phyloP scores from a whole-genome alignment of 2,797 vertebrate genomes.

The Argyrosomus regius region DNA sequence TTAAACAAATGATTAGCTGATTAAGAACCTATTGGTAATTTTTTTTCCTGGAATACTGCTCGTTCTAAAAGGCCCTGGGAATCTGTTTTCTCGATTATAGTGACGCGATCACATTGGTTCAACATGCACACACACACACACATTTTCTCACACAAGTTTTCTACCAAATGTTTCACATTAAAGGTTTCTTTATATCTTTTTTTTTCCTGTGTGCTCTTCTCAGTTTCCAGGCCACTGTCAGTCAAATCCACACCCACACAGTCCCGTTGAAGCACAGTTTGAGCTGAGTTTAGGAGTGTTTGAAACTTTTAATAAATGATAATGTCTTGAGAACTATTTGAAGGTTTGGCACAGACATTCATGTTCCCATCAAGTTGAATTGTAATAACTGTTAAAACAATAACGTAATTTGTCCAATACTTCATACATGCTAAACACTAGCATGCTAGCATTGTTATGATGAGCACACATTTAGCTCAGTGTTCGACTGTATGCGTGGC shows the following conservation, averaged over 20 bases:
- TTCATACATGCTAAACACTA: constrained; percentile 1
- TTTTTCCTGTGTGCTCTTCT: background rate
- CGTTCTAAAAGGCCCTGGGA: background rate
- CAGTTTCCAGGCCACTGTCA: background rate
- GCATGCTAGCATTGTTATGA: background rate
- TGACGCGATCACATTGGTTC: background rate
- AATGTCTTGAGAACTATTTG: background rate
- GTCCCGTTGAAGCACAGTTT: background rate
- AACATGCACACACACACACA: background rate
- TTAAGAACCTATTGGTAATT: background rate
- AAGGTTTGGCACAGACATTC: too few relatives aligned
- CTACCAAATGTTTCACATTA: background rate
- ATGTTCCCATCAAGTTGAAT: background rate
- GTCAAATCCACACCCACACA: background rate
- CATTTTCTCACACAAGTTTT: too few relatives aligned
- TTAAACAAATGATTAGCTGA: background rate
- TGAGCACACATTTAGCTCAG: too few relatives aligned
- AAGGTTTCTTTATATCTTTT: background rate
- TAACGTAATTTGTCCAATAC: background rate
- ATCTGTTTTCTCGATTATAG: background rate
- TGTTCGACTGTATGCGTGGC: background rate
- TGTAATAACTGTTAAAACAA: too few relatives aligned
- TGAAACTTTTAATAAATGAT: background rate
- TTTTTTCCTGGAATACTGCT: background rate
- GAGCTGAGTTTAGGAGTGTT: background rate